Conservation (phyloP, 2,113 vertebrate species). For the Lepisosteus osseus region DNA sequence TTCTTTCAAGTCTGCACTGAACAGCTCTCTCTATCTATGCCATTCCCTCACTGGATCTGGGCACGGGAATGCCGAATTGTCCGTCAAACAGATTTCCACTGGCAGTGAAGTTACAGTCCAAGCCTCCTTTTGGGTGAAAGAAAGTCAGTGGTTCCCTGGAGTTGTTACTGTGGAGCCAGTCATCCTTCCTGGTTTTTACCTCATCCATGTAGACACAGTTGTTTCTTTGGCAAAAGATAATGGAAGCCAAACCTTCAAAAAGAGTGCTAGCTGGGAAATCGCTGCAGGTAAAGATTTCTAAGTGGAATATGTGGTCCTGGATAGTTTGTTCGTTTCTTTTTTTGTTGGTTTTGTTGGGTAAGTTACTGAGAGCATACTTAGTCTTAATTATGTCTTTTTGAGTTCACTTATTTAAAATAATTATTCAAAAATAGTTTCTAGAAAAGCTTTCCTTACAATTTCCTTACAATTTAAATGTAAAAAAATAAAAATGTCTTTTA, state of each 20-base stretch:
- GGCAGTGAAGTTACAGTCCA: neutral
- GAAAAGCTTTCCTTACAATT: no score
- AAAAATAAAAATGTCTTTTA: no score
- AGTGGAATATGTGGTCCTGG: no score
- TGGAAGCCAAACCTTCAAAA: neutral
- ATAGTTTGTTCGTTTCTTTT: no score
- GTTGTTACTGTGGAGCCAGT: neutral
- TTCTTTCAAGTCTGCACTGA: slow-evolving; percentile 5
- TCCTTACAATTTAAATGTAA: no score
- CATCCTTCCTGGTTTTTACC: neutral
- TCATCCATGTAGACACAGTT: neutral
- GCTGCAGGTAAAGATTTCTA: neutral
- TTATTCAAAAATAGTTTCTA: no score
- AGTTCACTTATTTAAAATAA: no score
- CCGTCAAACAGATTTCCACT: neutral
- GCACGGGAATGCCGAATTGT: neutral
- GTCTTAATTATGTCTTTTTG: no score
- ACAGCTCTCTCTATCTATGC: slow-evolving; percentile 3
- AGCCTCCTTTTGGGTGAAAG: slow-evolving; percentile 4
- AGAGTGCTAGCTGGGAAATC: slow-evolving; percentile 14
- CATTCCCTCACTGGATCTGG: neutral
- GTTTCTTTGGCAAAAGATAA: slow-evolving; percentile 9
- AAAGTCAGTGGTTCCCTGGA: slow-evolving; percentile 5
- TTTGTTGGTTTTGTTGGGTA: no score
- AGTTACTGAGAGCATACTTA: no score